A percentile compares a stretch with the other conserved stretches of the same genome.
Conservation (phyloP, 2,797 vertebrate species). For the Delichon dasypus region DNA sequence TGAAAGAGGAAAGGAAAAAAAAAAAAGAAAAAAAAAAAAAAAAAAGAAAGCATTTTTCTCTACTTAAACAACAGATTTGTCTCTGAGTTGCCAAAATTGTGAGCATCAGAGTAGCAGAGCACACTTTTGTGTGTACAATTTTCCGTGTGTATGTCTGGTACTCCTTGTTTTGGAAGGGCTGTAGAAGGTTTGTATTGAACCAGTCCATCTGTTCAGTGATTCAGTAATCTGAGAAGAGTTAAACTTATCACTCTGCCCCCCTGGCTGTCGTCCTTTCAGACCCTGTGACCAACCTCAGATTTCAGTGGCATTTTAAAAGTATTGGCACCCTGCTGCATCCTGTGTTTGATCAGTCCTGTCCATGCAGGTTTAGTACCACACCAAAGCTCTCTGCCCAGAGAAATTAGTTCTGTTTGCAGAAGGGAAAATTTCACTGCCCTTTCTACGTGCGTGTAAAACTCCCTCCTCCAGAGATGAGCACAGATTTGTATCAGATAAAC, state of each 20-base stretch:
- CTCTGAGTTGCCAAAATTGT: conserved; percentile 6
- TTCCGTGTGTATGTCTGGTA: conserved; percentile 27
- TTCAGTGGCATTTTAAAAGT: not conserved
- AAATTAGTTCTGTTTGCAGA: not conserved
- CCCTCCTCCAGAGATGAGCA: not conserved
- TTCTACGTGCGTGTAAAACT: not conserved
- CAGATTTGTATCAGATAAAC: not conserved
- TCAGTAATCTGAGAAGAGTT: not conserved
- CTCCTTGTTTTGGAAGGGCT: conserved; percentile 37
- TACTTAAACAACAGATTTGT: conserved; percentile 39
- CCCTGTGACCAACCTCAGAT: not conserved
- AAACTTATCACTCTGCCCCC: not conserved
- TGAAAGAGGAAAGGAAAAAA: not conserved
- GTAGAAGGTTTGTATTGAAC: not conserved
- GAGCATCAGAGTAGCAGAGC: not conserved
- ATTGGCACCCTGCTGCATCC: not conserved
- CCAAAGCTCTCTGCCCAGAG: not conserved
- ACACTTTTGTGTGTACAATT: not conserved
- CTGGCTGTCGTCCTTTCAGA: not conserved
- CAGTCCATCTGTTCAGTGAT: conserved; percentile 42
- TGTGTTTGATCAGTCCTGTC: not conserved
- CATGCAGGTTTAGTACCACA: not conserved
- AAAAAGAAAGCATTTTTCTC: not conserved
- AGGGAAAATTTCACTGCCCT: not conserved
- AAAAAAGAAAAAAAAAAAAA: too few relatives aligned